These are phyloP conservation scores for Tragulus kanchil DNA, from an alignment of 2,113 vertebrate species.

Conservation along the genomic window DNA sequence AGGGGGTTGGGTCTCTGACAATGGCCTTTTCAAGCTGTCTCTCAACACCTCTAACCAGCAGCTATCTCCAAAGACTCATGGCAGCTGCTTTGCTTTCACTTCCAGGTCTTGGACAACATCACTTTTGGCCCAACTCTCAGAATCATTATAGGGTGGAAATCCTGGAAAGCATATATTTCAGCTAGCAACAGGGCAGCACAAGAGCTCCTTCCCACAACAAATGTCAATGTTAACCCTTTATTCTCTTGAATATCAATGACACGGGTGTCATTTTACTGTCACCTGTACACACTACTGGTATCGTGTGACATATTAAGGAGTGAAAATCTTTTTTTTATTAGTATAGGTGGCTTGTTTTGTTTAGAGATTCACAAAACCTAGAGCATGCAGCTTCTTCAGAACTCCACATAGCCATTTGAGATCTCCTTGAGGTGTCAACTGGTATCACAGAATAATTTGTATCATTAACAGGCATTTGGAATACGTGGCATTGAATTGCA, in stretches of 20 bases:
- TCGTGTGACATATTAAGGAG: not conserved
- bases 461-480: not conserved
- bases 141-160: not conserved
- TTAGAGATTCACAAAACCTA: not conserved
- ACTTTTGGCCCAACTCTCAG: not conserved
- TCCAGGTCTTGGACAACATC: not conserved
- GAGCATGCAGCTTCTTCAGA: not conserved
- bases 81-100: not conserved
- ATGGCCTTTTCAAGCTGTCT: not conserved
- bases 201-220: not conserved
- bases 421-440: not conserved
- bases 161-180: not conserved
- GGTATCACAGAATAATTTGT: not conserved
- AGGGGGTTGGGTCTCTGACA: not conserved
- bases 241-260: not conserved
- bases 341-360: not conserved
- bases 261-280: not conserved
- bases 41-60: not conserved
- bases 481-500: not conserved
- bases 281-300: not conserved
- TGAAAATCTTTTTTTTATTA: not conserved
- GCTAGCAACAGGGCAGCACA: not conserved
- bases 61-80: not conserved
- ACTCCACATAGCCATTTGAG: not conserved
- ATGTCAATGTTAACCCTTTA: not conserved